Conservation (phyloP, 2,113 vertebrate genomes). For the Seriola quinqueradiata region DNA sequence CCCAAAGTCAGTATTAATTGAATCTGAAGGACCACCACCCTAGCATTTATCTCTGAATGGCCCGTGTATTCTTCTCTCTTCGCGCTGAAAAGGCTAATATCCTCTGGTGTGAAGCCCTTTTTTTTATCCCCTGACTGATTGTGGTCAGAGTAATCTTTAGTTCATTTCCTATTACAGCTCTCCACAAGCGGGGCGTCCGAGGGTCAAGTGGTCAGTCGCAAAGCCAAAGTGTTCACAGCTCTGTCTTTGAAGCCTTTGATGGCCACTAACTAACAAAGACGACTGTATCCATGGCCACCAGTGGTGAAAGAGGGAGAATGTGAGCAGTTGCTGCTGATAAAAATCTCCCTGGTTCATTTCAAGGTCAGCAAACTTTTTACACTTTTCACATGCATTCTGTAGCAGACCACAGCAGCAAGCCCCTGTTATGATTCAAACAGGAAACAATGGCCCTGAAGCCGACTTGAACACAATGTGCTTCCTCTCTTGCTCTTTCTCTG, state of each 20-base stretch:
- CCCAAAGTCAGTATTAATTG: slow-evolving; percentile 75
- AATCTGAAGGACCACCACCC: slow-evolving; percentile 73
- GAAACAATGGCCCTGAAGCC: slow-evolving; percentile 1
- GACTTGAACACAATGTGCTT: slow-evolving; percentile 41
- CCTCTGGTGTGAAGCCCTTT: slow-evolving; percentile 54
- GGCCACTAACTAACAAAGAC: slow-evolving; percentile 73
- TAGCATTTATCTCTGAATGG: slow-evolving; percentile 59
- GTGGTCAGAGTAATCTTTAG: slow-evolving; percentile 71
- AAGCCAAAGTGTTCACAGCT: slow-evolving; percentile 64
- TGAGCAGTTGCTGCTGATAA: slow-evolving; percentile 46
- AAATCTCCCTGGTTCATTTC: slow-evolving; percentile 72
- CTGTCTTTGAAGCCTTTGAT: slow-evolving; percentile 80
- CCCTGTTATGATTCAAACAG: slow-evolving; percentile 34
- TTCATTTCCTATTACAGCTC: slow-evolving; percentile 77
- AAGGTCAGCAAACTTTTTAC: slow-evolving; percentile 79
- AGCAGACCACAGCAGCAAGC: background rate
- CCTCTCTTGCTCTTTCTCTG: slow-evolving; percentile 27
- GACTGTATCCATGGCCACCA: slow-evolving; percentile 80
- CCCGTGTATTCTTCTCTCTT: slow-evolving; percentile 41
- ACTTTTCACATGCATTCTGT: slow-evolving; percentile 39
- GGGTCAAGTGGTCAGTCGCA: slow-evolving; percentile 82
- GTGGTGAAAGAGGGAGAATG: slow-evolving; percentile 78
- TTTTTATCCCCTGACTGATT: slow-evolving; percentile 59
- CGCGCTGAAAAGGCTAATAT: slow-evolving; percentile 60
- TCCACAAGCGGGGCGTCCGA: slow-evolving; percentile 47